Conservation (phyloP, 2,797 vertebrate genomes). For the Scleropages formosus region DNA sequence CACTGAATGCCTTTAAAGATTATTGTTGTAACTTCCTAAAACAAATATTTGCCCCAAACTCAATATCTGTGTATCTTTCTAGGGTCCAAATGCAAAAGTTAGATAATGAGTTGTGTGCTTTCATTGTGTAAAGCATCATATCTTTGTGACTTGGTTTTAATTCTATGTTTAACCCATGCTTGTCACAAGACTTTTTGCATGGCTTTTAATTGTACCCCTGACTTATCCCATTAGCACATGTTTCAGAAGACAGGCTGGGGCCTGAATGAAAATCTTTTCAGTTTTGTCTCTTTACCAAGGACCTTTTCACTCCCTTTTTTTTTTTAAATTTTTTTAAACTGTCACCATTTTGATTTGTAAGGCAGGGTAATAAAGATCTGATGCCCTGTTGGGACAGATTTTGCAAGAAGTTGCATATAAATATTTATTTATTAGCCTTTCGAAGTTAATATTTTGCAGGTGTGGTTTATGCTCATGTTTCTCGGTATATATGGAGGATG, state of each 20-base stretch:
- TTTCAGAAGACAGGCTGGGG: constrained; percentile 30
- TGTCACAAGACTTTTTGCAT: constrained; percentile 59
- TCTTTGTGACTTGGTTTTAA: background rate
- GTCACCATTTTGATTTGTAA: background rate
- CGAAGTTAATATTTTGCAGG: too few relatives aligned
- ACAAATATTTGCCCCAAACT: too few relatives aligned
- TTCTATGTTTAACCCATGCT: constrained; percentile 42
- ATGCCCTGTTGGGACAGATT: background rate
- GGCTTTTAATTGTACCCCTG: constrained; percentile 47
- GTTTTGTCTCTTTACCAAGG: constrained; percentile 1
- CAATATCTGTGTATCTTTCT: too few relatives aligned
- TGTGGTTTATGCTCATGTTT: too few relatives aligned
- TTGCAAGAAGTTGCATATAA: background rate
- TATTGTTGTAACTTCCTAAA: too few relatives aligned
- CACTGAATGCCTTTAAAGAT: too few relatives aligned
- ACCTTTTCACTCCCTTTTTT: background rate
- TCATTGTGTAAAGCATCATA: background rate
- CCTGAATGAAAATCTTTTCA: too few relatives aligned
- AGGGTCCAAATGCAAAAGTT: too few relatives aligned
- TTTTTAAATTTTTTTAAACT: too few relatives aligned
- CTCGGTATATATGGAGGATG: too few relatives aligned
- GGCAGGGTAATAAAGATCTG: background rate
- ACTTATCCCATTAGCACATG: constrained; percentile 50
- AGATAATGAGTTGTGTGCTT: too few relatives aligned
- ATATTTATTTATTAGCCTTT: background rate